Evolutionary conservation across 2,888 invertebrate genomes (phyloP).

Genomic region (Andrena praecox): DNA sequence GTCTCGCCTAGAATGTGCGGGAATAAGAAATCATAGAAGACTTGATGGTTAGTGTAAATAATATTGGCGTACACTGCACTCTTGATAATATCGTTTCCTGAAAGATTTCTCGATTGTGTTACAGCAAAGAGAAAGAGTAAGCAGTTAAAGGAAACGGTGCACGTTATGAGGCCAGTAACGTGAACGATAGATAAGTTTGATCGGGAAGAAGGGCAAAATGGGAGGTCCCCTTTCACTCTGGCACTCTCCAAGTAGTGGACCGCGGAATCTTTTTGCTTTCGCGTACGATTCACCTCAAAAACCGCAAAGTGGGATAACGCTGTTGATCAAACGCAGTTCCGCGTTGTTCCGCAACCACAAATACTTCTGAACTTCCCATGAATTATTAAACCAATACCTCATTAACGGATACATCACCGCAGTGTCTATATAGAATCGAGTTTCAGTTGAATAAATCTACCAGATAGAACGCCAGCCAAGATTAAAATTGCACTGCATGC

Average conservation of each 20-base stretch:
- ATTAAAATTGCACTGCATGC: neutral
- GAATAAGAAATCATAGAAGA: no score
- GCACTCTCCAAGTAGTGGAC: conserved; percentile 55
- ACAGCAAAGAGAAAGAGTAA: conserved; percentile 18
- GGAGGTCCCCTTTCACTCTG: conserved; percentile 60
- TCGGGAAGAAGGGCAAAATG: conserved; percentile 41
- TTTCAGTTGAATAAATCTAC: neutral
- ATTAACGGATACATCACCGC: conserved; percentile 1
- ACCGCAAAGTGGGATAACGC: conserved; percentile 48
- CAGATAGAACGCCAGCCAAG: neutral
- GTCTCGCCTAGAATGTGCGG: no score
- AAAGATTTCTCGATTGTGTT: conserved; percentile 15
- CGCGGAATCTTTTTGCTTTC: conserved; percentile 68
- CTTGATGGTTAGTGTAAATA: no score
- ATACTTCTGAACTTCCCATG: conserved; percentile 40
- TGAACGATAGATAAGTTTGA: conserved; percentile 28
- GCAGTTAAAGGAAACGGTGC: neutral
- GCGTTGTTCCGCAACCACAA: conserved; percentile 56
- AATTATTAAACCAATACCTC: conserved; percentile 15
- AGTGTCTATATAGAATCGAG: neutral
- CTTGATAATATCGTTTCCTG: conserved; percentile 10
- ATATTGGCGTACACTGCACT: no score
- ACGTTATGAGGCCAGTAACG: neutral
- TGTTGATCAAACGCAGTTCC: conserved; percentile 49
- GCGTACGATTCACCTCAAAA: conserved; percentile 62